Evolutionary conservation across 2,797 vertebrate species (phyloP), one percentile per base, ranked within the genome.

Genomic region (Triplophysa yarkandensis): DNA sequence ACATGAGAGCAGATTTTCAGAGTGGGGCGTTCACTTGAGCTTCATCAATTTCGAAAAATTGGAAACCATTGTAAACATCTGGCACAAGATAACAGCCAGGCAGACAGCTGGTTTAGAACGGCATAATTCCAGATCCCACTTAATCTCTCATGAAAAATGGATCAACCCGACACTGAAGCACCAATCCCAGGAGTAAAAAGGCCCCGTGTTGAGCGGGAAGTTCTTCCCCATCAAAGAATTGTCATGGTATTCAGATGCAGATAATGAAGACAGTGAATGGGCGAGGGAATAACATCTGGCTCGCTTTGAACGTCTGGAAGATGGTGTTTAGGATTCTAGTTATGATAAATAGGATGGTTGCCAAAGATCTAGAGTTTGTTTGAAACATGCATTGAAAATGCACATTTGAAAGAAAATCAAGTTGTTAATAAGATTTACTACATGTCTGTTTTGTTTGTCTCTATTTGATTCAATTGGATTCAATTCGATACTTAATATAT

Each of bases 91-190:
- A 63, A 60, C 68, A 60, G 67, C 54, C 77, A 77, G 58, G 60
- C 64, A 69, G 58, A 68, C 76, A 58, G 68, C 57, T 63, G 68
- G 57, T 71, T 76, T 52, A 41, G 48, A 76, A 68, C 32, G 57
- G 62, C 70, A 68, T 61, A 71, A 68, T 71, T 75, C 71, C 68
- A 76, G 68, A 68, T 68, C 68, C 46, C 67, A 32, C 68, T 77
- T 79, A 80, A 78, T 76, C 65, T 74, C 79, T 73, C 68, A 74
- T 78, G 50, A 82, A 80, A 83, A 73, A 80, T 78, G 72, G 80
- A 81, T 81, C 71, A 80, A 54, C 71, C 68, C 68, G 71, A 68
- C 61, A 78, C 69, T 71, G 55, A 46, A 71, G 75, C 64, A 72
- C 76, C 74, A 76, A 44, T 72, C 71, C 30, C 70, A 36, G 48